Evolutionary conservation across 2,797 vertebrate species (phyloP), one percentile per base, ranked within the genome.

Genomic region (Australoheros facetus): DNA sequence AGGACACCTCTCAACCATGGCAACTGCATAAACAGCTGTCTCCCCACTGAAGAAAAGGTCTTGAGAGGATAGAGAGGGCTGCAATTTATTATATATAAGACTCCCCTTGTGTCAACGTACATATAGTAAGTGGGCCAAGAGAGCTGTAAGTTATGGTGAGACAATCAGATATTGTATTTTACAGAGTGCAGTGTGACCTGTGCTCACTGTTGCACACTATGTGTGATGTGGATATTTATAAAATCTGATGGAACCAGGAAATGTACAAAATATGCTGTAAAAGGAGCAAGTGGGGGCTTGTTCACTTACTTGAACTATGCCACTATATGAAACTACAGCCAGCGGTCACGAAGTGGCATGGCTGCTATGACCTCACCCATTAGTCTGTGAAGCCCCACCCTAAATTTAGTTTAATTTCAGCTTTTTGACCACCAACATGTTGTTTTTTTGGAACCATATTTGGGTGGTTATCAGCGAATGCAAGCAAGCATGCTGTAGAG

Each of bases 11-110:
- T 95, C 66, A 37, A 45, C 92, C 91, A 94, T 95, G 93, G 92
- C 86, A 93, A 95, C 94, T 82, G 90, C 89, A 94, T 92, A 90
- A 94, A 94, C 93, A 93, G 90, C 89, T 88, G 85, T 84, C 81
- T 83, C 55, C 73, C 83, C 73, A 75, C 90, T 88, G 56, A 83
- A 71, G 69, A 57, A 74, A 82, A 71, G 81, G 77, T 89, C 85
- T 85, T 34, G 1, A 83, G 88, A 84, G 83, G 89, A 86, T 78
- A 87, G 85, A 78, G 72, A 82, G 81, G 69, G 75, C 79, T 75
- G 71, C 53, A 85, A 86, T 89, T 84, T 93, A 77, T 91, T 88
- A 86, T 71, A 86, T 74, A 83, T 83, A 85, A 64, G 60, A 66
- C 60, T 23, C 16, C 23, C 88, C 28, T 73, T 78, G 71, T 85